phyloP scores from a whole-genome alignment of 2,113 vertebrate genomes.

The Tilapia sparmanii region DNA sequence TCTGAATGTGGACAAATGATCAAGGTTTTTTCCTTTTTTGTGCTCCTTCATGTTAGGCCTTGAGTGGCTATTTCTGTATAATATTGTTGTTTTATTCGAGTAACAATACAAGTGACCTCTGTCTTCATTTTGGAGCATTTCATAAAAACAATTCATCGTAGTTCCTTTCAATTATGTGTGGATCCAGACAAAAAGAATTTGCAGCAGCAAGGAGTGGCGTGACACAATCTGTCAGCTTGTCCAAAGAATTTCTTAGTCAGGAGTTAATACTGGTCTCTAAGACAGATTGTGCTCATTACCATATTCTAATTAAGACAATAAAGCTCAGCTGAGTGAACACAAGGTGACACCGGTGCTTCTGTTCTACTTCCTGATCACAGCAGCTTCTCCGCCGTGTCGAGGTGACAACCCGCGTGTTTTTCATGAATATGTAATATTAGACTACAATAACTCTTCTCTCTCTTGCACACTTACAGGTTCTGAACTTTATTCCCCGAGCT shows the following conservation, averaged over 20 bases:
- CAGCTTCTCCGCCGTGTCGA: neutral
- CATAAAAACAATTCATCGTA: neutral
- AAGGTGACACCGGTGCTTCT: neutral
- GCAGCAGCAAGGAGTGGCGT: neutral
- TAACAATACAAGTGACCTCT: neutral
- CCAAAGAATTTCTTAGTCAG: neutral
- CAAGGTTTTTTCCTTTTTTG: neutral
- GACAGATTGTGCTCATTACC: neutral
- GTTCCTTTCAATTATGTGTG: neutral
- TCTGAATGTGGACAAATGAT: neutral
- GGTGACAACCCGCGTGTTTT: neutral
- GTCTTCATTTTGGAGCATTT: neutral
- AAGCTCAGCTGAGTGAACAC: constrained; percentile 3
- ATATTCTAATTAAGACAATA: constrained; percentile 34
- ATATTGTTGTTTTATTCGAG: neutral
- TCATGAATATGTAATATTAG: constrained; percentile 10
- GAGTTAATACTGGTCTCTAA: neutral
- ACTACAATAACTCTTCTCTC: neutral
- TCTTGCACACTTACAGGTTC: neutral
- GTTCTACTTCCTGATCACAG: neutral
- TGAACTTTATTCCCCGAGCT: neutral
- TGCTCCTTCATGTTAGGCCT: neutral
- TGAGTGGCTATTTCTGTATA: neutral
- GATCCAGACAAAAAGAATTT: neutral
- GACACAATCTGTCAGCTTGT: constrained; percentile 11